Evolutionary conservation across 1,140 invertebrate species (phyloP), one percentile per base, ranked within the genome.

Genomic region (Ptiloglossa arizonensis): DNA sequence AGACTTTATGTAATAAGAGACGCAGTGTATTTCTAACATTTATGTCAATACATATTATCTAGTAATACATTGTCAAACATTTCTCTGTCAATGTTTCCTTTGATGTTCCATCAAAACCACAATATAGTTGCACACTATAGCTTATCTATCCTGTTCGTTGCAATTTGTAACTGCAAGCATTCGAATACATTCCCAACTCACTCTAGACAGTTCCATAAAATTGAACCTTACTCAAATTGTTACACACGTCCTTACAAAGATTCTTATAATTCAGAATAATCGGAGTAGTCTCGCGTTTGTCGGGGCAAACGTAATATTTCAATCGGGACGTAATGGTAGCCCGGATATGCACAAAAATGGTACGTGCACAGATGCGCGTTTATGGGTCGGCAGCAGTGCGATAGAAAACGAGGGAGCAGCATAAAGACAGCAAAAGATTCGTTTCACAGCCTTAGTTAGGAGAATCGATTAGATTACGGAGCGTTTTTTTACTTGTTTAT

Each of bases 361-460:
- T 2, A 13, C 19, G 56, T 59, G 19, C 22, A 59, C 13, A 22
- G 29, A 35, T 9, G 29, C 19, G 56, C 38, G 56, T 19, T 24
- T 8, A 19, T 38, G 44, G 8, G 15, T 72, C 46, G 60, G 70
- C 41, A 60, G 71, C 41, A 41, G 72, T n/a, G 73, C 29, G 59
- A 63, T 79, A 76, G 54, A 83, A 52, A 83, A 80, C 46, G 70
- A 80, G 66, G 62, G 62, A 71, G 56, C 60, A 79, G 76, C 69
- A 54, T 68, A 59, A 74, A 66, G 54, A 74, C 56, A 66, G 66
- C 76, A 76, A 80, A 85, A 69, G 57, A 80, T 85, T 50, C 32
- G 48, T 81, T 71, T 85, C 83, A 86, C 83, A 86, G 83, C 83
- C 83, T 79, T 46, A 71, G 59, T 79, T 85, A 82, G 75, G 79